phyloP scores from a whole-genome alignment of 1,140 invertebrate species.

The Drosophila erecta region DNA sequence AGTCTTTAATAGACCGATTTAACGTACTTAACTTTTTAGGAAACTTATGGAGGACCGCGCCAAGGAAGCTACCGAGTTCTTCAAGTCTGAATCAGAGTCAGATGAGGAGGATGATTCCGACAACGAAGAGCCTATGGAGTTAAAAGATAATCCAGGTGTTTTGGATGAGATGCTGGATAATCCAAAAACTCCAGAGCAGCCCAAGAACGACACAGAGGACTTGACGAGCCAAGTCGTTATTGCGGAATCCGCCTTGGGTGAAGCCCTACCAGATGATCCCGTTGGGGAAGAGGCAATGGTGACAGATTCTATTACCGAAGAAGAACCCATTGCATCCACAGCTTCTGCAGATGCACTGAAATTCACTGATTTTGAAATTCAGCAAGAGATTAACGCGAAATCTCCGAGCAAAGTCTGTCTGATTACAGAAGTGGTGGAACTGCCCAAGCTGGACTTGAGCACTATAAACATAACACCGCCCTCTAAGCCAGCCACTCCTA shows the following conservation, averaged over 20 bases:
- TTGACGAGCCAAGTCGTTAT: background rate
- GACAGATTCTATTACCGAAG: background rate
- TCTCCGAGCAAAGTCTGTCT: slow-evolving; percentile 44
- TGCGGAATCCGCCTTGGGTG: too few relatives aligned
- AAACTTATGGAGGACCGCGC: slow-evolving; percentile 85
- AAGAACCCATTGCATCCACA: slow-evolving; percentile 29
- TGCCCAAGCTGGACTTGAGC: slow-evolving; percentile 73
- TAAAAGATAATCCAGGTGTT: slow-evolving; percentile 39
- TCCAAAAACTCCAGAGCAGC: background rate
- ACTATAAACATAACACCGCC: slow-evolving; percentile 52
- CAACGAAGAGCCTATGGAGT: slow-evolving; percentile 9
- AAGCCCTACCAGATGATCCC: background rate
- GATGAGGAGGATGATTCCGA: slow-evolving; percentile 2
- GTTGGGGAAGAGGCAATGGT: background rate
- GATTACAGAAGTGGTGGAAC: slow-evolving; percentile 71
- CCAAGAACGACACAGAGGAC: background rate
- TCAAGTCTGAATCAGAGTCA: slow-evolving; percentile 86
- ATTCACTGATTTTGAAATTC: background rate
- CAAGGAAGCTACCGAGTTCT: slow-evolving; percentile 86
- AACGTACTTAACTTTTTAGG: slow-evolving; percentile 50
- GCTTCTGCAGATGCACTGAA: background rate
- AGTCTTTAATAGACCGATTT: background rate
- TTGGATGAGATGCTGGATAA: slow-evolving; percentile 3
- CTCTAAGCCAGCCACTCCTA: slow-evolving; percentile 55
- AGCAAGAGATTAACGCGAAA: background rate